These are phyloP conservation scores for Labeo rohita DNA, from an alignment of 2,113 vertebrate species.

Conservation along the genomic window DNA sequence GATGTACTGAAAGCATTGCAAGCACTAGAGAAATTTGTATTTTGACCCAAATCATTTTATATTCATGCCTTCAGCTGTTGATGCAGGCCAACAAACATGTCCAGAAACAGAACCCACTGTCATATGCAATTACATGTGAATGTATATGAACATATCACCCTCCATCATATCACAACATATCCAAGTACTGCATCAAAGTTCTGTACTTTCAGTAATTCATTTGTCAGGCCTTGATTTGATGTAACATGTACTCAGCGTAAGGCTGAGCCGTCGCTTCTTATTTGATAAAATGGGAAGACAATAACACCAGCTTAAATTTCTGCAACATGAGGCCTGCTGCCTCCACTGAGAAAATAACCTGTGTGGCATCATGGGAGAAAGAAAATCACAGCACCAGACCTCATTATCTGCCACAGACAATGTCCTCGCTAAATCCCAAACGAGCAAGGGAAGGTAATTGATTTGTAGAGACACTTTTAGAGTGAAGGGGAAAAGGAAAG, in stretches of 20 bases:
- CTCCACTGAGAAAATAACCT: slow-evolving; percentile 38
- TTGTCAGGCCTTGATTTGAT: not conserved
- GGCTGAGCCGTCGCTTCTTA: not conserved
- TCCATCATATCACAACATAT: not conserved
- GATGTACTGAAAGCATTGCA: not conserved
- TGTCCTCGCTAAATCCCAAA: slow-evolving; percentile 49
- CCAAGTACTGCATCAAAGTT: not conserved
- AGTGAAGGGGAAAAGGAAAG: slow-evolving; percentile 51
- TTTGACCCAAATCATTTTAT: not conserved
- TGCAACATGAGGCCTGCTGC: not conserved
- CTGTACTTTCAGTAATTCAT: not conserved
- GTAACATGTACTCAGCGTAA: not conserved
- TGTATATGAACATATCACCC: not conserved
- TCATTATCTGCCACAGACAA: slow-evolving; percentile 51
- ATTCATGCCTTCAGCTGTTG: slow-evolving; percentile 5
- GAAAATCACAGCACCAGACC: slow-evolving; percentile 40
- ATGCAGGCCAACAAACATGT: not conserved
- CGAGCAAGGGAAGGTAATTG: slow-evolving; percentile 56
- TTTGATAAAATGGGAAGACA: not conserved
- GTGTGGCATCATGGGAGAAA: slow-evolving; percentile 34
- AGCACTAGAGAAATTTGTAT: not conserved
- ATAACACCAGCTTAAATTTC: not conserved
- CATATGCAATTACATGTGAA: not conserved
- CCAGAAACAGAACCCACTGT: not conserved
- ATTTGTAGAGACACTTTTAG: slow-evolving; percentile 63